A percentile compares a stretch with the other conserved stretches of the same genome.
phyloP scores from a whole-genome alignment of 2,888 invertebrate genomes.

The Diarsia rubi region DNA sequence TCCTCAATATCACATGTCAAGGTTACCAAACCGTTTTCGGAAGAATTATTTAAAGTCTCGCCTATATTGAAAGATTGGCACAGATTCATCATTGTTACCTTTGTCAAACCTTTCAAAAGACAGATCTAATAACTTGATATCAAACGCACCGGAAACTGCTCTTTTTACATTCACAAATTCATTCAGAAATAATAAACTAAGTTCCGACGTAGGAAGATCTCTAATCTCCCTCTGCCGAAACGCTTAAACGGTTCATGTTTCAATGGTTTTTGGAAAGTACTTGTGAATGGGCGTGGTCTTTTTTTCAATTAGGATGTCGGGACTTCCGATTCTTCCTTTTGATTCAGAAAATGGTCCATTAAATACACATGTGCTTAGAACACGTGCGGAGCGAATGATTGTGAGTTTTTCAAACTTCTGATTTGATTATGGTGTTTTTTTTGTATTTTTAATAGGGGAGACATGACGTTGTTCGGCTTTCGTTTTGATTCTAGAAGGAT shows the following conservation, averaged over 20 bases:
- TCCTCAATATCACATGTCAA: constrained; percentile 19
- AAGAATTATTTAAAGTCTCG: background rate
- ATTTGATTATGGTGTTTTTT: constrained; percentile 66
- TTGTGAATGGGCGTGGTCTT: constrained; percentile 57
- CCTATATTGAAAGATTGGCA: constrained; percentile 35
- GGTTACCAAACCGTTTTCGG: background rate
- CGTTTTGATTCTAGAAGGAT: background rate
- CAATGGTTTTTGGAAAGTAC: constrained; percentile 48
- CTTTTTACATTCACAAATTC: constrained; percentile 57
- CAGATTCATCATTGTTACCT: constrained; percentile 38
- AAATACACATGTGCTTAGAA: constrained; percentile 72
- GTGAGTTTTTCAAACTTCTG: constrained; percentile 67
- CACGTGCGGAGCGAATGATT: constrained; percentile 73
- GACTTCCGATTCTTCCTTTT: constrained; percentile 77
- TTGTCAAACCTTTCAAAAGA: constrained; percentile 44
- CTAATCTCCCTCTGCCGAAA: background rate
- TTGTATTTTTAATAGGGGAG: constrained; percentile 57
- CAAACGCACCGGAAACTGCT: constrained; percentile 59
- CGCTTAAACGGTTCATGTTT: constrained; percentile 27
- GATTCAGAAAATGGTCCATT: constrained; percentile 69
- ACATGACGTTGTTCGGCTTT: constrained; percentile 40
- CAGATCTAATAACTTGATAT: constrained; percentile 67
- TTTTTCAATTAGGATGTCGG: constrained; percentile 58
- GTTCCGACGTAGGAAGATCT: constrained; percentile 34
- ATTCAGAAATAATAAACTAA: constrained; percentile 55